These are phyloP conservation scores for Dryoscopus gambensis DNA, from an alignment of 2,113 vertebrate species.

Conservation along the genomic window DNA sequence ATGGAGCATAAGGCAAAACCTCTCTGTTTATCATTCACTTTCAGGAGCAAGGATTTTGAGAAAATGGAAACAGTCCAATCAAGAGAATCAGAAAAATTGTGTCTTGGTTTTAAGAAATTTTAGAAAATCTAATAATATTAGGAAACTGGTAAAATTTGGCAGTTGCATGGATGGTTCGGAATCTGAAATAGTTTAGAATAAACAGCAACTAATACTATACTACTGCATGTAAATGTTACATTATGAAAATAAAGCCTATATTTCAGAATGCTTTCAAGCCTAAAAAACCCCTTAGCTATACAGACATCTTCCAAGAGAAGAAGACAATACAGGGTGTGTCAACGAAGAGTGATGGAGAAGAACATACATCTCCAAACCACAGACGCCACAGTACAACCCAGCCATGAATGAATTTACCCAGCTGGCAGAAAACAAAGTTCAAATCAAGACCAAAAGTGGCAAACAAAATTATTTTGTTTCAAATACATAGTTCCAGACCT, in stretches of 20 bases:
- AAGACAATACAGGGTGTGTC: constrained; percentile 20
- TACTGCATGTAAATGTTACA: background rate
- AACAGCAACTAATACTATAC: background rate
- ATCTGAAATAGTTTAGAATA: background rate
- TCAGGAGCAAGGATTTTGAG: background rate
- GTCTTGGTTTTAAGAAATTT: background rate
- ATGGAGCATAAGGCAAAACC: background rate
- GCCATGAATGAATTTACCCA: background rate
- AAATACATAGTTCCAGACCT: constrained; percentile 15
- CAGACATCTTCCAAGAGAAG: background rate
- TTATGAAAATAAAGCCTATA: background rate
- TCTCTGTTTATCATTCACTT: background rate
- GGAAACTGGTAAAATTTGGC: background rate
- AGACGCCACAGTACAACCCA: background rate
- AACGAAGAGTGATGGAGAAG: background rate
- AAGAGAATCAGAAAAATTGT: background rate
- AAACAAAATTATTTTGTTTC: constrained; percentile 22
- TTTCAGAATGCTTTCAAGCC: background rate
- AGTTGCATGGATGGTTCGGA: background rate
- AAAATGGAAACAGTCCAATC: background rate
- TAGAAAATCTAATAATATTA: background rate
- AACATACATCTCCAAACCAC: constrained; percentile 8
- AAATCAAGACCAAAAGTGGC: constrained; percentile 21
- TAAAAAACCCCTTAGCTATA: background rate
- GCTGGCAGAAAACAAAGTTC: constrained; percentile 24